phyloP scores from a whole-genome alignment of 2,888 invertebrate species.

The Bimastos eiseni region DNA sequence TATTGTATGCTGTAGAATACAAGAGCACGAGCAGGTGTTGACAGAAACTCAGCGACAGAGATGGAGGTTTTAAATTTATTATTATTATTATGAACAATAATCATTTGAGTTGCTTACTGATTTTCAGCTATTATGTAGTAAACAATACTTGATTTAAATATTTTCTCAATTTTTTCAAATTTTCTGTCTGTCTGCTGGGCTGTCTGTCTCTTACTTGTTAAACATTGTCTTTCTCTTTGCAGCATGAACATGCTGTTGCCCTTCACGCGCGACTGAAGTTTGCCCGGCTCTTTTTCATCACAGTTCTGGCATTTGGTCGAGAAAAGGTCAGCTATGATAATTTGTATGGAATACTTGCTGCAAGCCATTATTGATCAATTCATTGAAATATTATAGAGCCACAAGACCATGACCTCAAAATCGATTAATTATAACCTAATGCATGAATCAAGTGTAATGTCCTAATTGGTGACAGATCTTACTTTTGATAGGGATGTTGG shows the following conservation, averaged over 20 bases:
- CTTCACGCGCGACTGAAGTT: slow-evolving; percentile 78
- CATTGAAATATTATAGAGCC: not conserved
- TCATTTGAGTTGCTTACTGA: slow-evolving; percentile 54
- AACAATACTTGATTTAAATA: too few relatives aligned
- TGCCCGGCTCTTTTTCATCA: slow-evolving; percentile 82
- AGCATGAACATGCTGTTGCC: slow-evolving; percentile 62
- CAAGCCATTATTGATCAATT: not conserved
- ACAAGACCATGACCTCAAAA: not conserved
- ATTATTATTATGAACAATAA: slow-evolving; percentile 27
- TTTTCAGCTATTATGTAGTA: not conserved
- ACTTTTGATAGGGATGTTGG: not conserved
- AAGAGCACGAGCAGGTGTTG: slow-evolving; percentile 30
- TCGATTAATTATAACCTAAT: not conserved
- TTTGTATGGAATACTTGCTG: not conserved
- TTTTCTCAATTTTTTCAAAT: not conserved
- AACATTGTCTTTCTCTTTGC: slow-evolving; percentile 16
- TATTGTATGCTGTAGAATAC: slow-evolving; percentile 32
- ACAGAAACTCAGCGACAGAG: slow-evolving; percentile 14
- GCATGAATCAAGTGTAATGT: not conserved
- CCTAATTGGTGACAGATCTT: not conserved
- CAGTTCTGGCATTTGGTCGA: slow-evolving; percentile 71
- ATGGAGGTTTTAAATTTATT: not conserved
- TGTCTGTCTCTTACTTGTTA: too few relatives aligned
- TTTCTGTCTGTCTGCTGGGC: not conserved
- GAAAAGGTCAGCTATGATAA: slow-evolving; percentile 55